Evolutionary conservation across 2,113 vertebrate genomes (phyloP).

Genomic region (Passer domesticus): DNA sequence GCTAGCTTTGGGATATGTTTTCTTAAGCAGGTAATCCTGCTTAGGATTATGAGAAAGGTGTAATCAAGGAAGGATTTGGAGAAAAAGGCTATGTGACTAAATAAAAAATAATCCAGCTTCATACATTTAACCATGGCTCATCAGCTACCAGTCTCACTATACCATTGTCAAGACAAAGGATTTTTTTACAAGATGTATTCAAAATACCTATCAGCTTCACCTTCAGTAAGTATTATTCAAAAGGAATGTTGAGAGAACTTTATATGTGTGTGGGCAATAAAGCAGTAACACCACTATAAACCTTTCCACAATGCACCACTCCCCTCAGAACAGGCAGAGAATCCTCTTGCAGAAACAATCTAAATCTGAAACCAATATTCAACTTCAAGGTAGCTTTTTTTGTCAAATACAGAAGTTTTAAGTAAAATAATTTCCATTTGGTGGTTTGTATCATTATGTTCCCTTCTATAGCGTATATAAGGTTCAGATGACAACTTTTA

Average conservation of each 20-base stretch:
- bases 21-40: neutral
- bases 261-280: neutral
- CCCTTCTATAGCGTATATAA: neutral
- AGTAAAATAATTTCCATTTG: neutral
- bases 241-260: neutral
- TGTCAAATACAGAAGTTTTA: neutral
- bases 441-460: neutral
- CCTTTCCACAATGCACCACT: neutral
- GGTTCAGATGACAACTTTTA: neutral
- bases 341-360: neutral
- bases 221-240: neutral
- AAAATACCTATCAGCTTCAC: neutral
- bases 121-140: neutral
- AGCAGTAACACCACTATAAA: neutral
- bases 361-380: neutral
- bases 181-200: neutral
- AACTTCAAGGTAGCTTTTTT: neutral
- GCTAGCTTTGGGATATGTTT: neutral
- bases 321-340: neutral
- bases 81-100: neutral
- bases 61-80: neutral
- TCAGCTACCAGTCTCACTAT: neutral
- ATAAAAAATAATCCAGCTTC: neutral
- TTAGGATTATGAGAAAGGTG: neutral
- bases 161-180: neutral